Conservation (phyloP, 1,140 invertebrate genomes). For the Gryllus bimaculatus region DNA sequence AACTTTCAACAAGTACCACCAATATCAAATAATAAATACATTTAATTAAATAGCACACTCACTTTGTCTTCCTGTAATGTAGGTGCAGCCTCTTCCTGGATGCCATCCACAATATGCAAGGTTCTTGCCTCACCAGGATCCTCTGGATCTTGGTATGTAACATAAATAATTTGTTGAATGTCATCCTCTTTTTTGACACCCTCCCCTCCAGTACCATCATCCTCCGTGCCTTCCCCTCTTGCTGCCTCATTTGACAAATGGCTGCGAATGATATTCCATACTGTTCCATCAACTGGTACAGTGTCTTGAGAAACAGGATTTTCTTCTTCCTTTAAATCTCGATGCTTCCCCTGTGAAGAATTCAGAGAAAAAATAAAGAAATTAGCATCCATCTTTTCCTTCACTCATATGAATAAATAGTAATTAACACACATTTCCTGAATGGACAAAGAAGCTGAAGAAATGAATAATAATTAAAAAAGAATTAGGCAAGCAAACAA, state of each 20-base stretch:
- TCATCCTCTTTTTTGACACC: constrained; percentile 25
- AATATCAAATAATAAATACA: too few relatives aligned
- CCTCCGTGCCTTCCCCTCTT: background rate
- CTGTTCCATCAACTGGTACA: constrained; percentile 21
- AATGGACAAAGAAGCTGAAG: too few relatives aligned
- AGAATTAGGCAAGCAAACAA: too few relatives aligned
- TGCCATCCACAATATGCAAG: constrained; percentile 33
- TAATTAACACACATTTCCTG: too few relatives aligned
- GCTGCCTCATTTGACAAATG: constrained; percentile 22
- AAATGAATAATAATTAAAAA: too few relatives aligned
- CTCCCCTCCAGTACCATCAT: background rate
- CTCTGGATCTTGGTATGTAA: constrained; percentile 40
- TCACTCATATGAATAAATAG: too few relatives aligned
- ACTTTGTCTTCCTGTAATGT: constrained; percentile 2
- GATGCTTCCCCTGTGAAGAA: background rate
- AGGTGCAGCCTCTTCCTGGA: constrained; percentile 8
- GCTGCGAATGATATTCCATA: constrained; percentile 25
- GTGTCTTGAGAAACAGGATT: constrained; percentile 22
- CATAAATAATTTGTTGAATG: constrained; percentile 38
- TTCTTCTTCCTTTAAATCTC: constrained; percentile 22
- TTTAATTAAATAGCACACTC: background rate
- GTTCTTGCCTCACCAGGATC: constrained; percentile 35
- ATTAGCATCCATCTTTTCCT: too few relatives aligned
- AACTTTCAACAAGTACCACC: too few relatives aligned
- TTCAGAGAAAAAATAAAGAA: too few relatives aligned